Base-by-base conservation (phyloP, 92 coral and sea anemone species). In the Anthopleura xanthogrammica region DNA sequence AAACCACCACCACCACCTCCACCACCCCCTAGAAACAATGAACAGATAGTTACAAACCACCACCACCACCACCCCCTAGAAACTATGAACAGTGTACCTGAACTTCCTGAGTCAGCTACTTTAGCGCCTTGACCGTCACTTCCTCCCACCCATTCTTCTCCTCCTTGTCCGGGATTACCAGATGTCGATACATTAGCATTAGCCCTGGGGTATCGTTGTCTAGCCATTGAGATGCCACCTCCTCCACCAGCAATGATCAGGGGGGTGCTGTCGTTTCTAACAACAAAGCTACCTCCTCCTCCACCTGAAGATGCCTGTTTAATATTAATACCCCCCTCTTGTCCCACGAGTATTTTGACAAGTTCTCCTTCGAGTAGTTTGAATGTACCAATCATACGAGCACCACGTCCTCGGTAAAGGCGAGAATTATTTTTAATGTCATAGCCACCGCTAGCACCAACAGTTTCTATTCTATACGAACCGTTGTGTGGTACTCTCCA, bases 201-300 rank as follows among this genome's bases (percentile, higher is more conserved):
- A 71, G 88, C 76, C 0, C 56, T 81, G 77, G 86, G 24, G 29
- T 80, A 55, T 55, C 87, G 80, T 4, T 54, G 56, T 3, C 29
- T 54, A 16, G 77, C 82, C 0, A 7, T 13, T 23, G 85, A 80
- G 54, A 66, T 66, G 14, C 89, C 89, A n/a, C 79, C 92, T 48
- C 92, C 92, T 20, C 92, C 89, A 23, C 92, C 92, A 23, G 92
- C 92, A 41, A 89, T 80, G 42, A 84, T 74, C 65, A 88, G 80
- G 58, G 91, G 91, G 12, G 79, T 62, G 81, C 84, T 76, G 79
- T 77, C 79, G 40, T 72, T 72, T 43, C 80, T 81, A 43, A 73
- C 86, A 36, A 85, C 92, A 81, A 89, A 89, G 23, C 83, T 89
- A 55, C 80, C 85, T 4, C 92, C 92, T 41, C 92, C 92, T 11